Percentiles rank a stretch among this genome's conserved stretches.
Conservation (phyloP, 1,140 invertebrate genomes). For the Melitaea cinxia region DNA sequence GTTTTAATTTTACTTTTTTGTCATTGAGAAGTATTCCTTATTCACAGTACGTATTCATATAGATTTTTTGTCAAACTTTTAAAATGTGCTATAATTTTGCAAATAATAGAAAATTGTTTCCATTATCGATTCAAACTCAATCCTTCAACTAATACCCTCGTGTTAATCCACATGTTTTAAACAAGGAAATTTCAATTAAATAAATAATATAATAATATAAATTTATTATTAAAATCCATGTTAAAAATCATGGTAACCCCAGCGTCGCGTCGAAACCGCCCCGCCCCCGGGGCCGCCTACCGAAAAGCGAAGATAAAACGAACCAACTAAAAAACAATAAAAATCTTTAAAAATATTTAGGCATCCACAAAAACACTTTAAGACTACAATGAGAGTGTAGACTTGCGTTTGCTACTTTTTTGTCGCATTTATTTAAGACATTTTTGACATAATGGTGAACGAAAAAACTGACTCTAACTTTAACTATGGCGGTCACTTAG, state of each 20-base stretch:
- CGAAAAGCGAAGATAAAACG: slow-evolving; percentile 70
- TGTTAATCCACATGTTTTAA: no score
- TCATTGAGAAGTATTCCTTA: no score
- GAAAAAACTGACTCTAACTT: no score
- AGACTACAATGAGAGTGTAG: slow-evolving; percentile 23
- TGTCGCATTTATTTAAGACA: slow-evolving; percentile 12
- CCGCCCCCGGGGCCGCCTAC: slow-evolving; percentile 69
- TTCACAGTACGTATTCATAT: no score
- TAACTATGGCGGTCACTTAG: no score
- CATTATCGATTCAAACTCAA: no score
- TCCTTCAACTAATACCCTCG: no score
- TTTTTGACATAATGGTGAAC: no score
- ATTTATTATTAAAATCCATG: not conserved
- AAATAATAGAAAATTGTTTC: no score
- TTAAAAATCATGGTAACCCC: slow-evolving; percentile 26
- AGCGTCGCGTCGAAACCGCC: slow-evolving; percentile 44
- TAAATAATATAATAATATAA: not conserved
- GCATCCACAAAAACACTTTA: slow-evolving; percentile 60
- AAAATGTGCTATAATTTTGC: no score
- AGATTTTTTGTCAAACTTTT: no score
- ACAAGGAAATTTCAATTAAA: not conserved
- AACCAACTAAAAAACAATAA: slow-evolving; percentile 66
- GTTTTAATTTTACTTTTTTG: no score
- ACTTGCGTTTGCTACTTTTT: slow-evolving; percentile 37
- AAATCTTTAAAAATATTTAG: slow-evolving; percentile 61